These are phyloP conservation scores for Miniopterus natalensis DNA, from an alignment of 2,113 vertebrate genomes.

Conservation along the genomic window DNA sequence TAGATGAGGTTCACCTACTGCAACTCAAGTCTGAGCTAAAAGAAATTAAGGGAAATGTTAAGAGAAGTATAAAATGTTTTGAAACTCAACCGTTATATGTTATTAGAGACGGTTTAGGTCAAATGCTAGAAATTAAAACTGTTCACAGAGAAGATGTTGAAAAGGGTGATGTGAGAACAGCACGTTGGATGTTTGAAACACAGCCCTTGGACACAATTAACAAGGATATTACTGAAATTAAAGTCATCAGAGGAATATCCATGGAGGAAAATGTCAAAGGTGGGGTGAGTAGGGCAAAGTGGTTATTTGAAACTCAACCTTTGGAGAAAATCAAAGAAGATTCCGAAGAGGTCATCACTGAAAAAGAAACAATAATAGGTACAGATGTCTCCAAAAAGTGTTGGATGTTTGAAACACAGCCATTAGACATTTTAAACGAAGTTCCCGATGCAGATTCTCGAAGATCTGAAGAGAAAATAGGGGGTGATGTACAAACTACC, in stretches of 20 bases:
- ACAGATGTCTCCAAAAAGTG: slow-evolving; percentile 93
- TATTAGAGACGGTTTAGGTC: slow-evolving; percentile 91
- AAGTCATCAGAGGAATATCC: slow-evolving; percentile 91
- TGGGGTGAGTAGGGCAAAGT: slow-evolving; percentile 90
- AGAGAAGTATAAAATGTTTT: slow-evolving; percentile 92
- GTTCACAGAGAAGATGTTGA: slow-evolving; percentile 92
- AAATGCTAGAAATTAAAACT: slow-evolving; percentile 92
- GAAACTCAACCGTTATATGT: slow-evolving; percentile 92
- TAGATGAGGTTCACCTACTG: slow-evolving; percentile 91
- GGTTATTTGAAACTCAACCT: slow-evolving; percentile 94
- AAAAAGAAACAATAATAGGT: slow-evolving; percentile 90
- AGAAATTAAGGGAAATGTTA: slow-evolving; percentile 91
- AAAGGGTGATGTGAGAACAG: slow-evolving; percentile 91
- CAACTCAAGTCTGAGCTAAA: slow-evolving; percentile 92
- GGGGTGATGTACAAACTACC: slow-evolving; percentile 92
- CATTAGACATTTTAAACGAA: slow-evolving; percentile 93
- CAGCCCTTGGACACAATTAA: slow-evolving; percentile 90
- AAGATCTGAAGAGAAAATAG: slow-evolving; percentile 90
- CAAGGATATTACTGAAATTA: slow-evolving; percentile 88
- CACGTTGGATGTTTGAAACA: slow-evolving; percentile 92
- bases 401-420: slow-evolving; percentile 95
- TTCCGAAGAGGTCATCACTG: slow-evolving; percentile 84
- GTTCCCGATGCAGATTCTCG: slow-evolving; percentile 84
- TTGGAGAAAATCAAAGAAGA: slow-evolving; percentile 91
- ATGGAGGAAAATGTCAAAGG: slow-evolving; percentile 90